Evolutionary conservation across 2,888 invertebrate genomes (phyloP), one percentile per base, ranked within the genome.

Genomic region (Amphiduros pacificus): DNA sequence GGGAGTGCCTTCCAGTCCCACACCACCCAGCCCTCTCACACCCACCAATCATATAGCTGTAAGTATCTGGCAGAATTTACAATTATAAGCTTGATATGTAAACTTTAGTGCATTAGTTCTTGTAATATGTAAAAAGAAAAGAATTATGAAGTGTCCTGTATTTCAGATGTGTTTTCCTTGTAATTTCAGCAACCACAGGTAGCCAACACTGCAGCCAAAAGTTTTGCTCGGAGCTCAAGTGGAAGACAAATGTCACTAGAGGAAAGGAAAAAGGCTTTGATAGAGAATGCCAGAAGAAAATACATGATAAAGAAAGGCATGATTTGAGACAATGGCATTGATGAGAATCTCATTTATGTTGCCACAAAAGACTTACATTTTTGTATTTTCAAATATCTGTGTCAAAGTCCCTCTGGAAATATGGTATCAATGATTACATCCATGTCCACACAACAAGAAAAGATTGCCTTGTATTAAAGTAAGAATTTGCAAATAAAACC

Each of bases 231-330:
- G 67, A 78, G 81, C 53, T 81, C 85, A 9, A 67, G 77, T 40
- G 89, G 89, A 68, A 82, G 91, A 26, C 89, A 88, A 76, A 82
- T 88, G 71, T 89, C 91, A 66, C 91, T 91, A 82, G 89, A 91
- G 73, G 91, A 92, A 75, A 84, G 89, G 62, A 93, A 93, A 81
- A 86, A 88, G 55, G 87, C 88, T 74, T 88, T 93, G 85, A 88
- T 93, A 65, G 89, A 89, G 20, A 89, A 88, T 68, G 92, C 93
- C 1, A 85, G 91, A 65, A 86, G 87, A 80, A 87, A 88, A 77
- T 93, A 92, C 78, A 88, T 91, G 67, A 88, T 90, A 79, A 92
- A 91, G 80, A 89, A 91, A 76, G 51, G 62, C 6, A 44, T 44
- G 44, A n/a, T 44, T 20, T 44, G 44, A 44, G 44, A n/a, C n/a